These are phyloP conservation scores for Pitta sordida DNA, from an alignment of 2,113 vertebrate genomes.

Conservation along the genomic window DNA sequence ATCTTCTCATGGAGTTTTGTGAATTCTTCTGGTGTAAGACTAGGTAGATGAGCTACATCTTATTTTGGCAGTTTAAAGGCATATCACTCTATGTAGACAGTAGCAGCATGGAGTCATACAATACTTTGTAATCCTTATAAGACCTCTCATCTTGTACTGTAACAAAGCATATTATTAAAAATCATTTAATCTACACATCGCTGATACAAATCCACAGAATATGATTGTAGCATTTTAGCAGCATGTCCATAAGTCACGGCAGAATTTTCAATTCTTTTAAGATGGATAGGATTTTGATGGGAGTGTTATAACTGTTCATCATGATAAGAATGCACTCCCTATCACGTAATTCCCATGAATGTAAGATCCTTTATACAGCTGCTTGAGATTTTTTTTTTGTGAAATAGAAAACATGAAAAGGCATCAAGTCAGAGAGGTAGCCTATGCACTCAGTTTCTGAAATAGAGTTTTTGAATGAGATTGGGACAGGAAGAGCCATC, in stretches of 20 bases:
- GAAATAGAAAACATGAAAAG: neutral
- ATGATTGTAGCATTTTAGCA: neutral
- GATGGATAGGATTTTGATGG: neutral
- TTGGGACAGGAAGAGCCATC: neutral
- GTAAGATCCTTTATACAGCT: neutral
- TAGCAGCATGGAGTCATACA: neutral
- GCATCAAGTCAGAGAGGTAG: neutral
- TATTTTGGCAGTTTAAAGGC: neutral
- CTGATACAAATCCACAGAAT: neutral
- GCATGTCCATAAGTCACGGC: neutral
- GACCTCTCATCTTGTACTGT: neutral
- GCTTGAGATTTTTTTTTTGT: neutral
- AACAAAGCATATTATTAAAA: neutral
- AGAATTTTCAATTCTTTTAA: neutral
- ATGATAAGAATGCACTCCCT: neutral
- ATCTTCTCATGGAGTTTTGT: neutral
- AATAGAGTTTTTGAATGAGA: neutral
- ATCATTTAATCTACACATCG: neutral
- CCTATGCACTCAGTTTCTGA: neutral
- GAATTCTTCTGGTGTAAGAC: neutral
- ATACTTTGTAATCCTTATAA: neutral
- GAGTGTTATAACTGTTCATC: neutral
- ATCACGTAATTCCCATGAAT: neutral
- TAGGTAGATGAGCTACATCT: neutral
- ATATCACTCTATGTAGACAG: neutral